Conservation (phyloP, 2,797 vertebrate species). For the Mus minutoides region DNA sequence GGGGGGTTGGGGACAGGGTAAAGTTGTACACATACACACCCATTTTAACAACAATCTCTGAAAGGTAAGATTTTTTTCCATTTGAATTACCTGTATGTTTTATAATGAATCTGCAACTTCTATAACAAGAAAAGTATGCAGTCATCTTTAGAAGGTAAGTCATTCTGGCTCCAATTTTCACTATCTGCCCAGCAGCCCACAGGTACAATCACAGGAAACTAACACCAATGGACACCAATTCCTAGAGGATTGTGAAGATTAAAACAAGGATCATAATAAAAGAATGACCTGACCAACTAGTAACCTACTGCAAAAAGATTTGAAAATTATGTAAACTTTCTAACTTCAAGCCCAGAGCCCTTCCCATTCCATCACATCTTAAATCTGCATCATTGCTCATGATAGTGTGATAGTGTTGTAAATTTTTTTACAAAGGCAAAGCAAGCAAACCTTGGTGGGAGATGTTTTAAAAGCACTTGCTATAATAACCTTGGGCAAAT, state of each 20-base stretch:
- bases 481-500: slow-evolving; percentile 38
- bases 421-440: background rate
- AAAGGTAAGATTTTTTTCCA: background rate
- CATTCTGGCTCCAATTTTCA: slow-evolving; percentile 22
- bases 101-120: slow-evolving; percentile 57
- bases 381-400: background rate
- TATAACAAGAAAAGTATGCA: background rate
- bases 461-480: slow-evolving; percentile 7
- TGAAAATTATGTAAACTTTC: background rate
- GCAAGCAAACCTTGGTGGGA: background rate
- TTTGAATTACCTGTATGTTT: slow-evolving; percentile 17
- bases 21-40: background rate
- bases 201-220: background rate
- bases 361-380: background rate
- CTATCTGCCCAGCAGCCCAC: background rate
- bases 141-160: slow-evolving; percentile 41
- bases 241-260: slow-evolving; percentile 28
- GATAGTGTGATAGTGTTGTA: background rate
- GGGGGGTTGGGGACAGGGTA: background rate
- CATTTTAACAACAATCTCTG: slow-evolving; percentile 30
- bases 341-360: background rate
- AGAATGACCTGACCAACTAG: background rate
- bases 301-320: background rate
- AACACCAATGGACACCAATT: background rate
- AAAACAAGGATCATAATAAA: slow-evolving; percentile 1